phyloP scores from a whole-genome alignment of 2,888 invertebrate species.

The Sminthurides aquaticus region DNA sequence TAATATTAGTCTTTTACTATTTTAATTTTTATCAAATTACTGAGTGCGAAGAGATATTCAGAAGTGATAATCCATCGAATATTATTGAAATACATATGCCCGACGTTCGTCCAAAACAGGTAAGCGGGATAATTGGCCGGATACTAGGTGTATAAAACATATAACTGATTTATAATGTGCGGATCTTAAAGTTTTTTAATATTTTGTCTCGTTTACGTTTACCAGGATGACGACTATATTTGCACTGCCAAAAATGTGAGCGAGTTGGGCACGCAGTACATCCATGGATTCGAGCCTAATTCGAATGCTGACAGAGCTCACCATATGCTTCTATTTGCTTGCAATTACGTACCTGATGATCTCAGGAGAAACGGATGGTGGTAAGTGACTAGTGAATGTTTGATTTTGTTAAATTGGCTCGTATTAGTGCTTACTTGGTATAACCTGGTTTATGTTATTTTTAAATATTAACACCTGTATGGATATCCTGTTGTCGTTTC shows the following conservation, averaged over 20 bases:
- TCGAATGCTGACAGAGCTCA: constrained; percentile 53
- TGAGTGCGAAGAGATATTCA: background rate
- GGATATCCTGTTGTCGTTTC: background rate
- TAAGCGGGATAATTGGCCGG: constrained; percentile 14
- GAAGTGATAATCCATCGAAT: background rate
- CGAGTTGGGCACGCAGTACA: constrained; percentile 44
- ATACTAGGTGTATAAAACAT: background rate
- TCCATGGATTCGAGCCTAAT: constrained; percentile 48
- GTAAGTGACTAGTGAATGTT: constrained; percentile 31
- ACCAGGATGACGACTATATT: constrained; percentile 50
- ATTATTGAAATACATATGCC: constrained; percentile 39
- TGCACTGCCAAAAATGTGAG: constrained; percentile 47
- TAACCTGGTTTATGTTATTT: background rate
- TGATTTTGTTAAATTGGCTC: background rate
- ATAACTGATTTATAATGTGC: no score
- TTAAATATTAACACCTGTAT: background rate
- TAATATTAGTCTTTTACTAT: background rate
- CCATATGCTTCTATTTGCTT: constrained; percentile 56
- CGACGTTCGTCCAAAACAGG: constrained; percentile 38
- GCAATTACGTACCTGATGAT: constrained; percentile 46
- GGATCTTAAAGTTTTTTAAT: background rate
- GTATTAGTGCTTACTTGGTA: no score
- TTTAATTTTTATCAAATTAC: background rate
- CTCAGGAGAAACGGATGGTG: constrained; percentile 32
- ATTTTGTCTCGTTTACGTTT: background rate